Base-by-base conservation (phyloP, 2,888 invertebrate species). In the Phlogophora meticulosa region DNA sequence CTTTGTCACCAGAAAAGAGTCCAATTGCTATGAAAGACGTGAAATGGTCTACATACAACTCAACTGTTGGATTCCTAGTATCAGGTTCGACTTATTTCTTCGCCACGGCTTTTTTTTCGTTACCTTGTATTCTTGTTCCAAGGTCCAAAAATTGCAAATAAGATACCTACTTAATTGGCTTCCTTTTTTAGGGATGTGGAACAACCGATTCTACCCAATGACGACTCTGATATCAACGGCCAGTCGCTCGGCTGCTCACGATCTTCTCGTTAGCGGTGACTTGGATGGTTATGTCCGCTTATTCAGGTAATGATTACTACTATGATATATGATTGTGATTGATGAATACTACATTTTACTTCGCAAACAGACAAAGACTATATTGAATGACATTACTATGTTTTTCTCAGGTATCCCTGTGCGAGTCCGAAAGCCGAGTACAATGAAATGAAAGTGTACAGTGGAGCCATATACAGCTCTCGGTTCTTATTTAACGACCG, bases 21-120 rank as follows among this genome's bases (percentile, higher is more conserved):
- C 98, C 98, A 3, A 96, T 98, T 72, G 98, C 98, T 4, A 98
- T 98, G 98, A 98, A 98, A 89, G 98, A 98, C 87, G 97, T 98
- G 1, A 98, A 98, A 91, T 98, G 98, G 98, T 96, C 97, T 76
- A 97, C 98, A 1, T 98, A 98, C 84, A 98, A 98, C 84, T 98
- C 98, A 51, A 98, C 98, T 0, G 97, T 98, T 48, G 98, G 98
- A 65, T 98, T 98, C 92, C 96, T 98, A 85, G 98, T 98, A 7
- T 97, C 98, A 80, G 98, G 98, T 97, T 36, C 1, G 11, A 22
- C 2, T 28, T 28, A 28, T 28, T 28, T 28, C 2, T 28, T 28
- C 5, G 2, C 5, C 28, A 28, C 2, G 5, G 28, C 28, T 28
- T 28, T 2, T 28, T 28, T 28, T 5, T 28, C 4, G 28, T 2